These are phyloP conservation scores for Drosophila hamatofila DNA, from an alignment of 2,888 invertebrate genomes.

Conservation along the genomic window DNA sequence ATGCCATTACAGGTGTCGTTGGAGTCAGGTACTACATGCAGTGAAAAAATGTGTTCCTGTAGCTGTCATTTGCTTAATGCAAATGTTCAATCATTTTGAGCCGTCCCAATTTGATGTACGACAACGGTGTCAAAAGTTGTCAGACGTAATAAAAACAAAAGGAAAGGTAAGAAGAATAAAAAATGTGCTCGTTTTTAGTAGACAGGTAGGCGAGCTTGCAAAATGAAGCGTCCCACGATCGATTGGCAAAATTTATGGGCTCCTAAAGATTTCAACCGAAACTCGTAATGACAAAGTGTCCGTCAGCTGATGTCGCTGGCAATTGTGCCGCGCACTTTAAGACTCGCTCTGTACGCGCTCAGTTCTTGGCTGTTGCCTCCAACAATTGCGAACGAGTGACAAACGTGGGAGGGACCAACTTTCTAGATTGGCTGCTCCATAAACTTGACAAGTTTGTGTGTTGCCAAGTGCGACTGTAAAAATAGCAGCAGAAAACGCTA, in stretches of 20 bases:
- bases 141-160: slow-evolving; percentile 45
- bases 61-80: slow-evolving; percentile 29
- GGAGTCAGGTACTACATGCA: background rate
- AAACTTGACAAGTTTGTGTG: slow-evolving; percentile 65
- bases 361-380: slow-evolving; percentile 7
- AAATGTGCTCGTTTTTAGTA: slow-evolving; percentile 16
- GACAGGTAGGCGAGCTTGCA: slow-evolving; percentile 30
- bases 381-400: slow-evolving; percentile 42
- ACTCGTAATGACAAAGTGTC: slow-evolving; percentile 64
- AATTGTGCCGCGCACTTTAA: slow-evolving; percentile 29
- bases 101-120: slow-evolving; percentile 62
- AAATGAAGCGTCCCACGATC: slow-evolving; percentile 26
- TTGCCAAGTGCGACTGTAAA: slow-evolving; percentile 52
- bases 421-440: slow-evolving; percentile 66
- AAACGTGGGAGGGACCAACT: slow-evolving; percentile 59
- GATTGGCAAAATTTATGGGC: slow-evolving; percentile 71
- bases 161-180: slow-evolving; percentile 20
- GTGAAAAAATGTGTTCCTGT: background rate
- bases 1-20: slow-evolving; percentile 4
- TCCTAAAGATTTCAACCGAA: slow-evolving; percentile 76
- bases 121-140: slow-evolving; percentile 71
- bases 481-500: slow-evolving; percentile 24
- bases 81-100: slow-evolving; percentile 65
- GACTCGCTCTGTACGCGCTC: slow-evolving; percentile 35
- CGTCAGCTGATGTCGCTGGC: slow-evolving; percentile 52